Percentiles rank a stretch among this genome's conserved stretches.
Conservation (phyloP, 2,797 vertebrate species). For the Cottoperca gobio region DNA sequence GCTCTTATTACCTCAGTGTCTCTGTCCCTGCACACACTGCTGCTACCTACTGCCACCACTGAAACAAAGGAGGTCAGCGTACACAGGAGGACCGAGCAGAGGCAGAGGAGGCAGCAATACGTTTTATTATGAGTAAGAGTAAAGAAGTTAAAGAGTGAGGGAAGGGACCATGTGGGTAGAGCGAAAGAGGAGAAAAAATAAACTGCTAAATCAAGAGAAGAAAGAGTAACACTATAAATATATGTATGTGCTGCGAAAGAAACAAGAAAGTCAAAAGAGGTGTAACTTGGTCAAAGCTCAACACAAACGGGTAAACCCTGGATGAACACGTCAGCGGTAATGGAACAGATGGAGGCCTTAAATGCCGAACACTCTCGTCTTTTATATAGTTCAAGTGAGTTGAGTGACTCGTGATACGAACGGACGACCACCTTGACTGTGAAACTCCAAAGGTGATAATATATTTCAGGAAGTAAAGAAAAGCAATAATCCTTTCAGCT, state of each 20-base stretch:
- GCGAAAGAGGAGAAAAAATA: not conserved
- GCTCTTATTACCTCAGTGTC: slow-evolving; percentile 51
- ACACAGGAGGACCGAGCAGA: slow-evolving; percentile 21
- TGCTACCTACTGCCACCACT: slow-evolving; percentile 30
- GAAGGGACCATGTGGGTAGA: not conserved
- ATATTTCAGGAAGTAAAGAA: slow-evolving; percentile 25
- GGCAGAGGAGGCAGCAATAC: slow-evolving; percentile 3
- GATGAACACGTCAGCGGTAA: slow-evolving; percentile 2
- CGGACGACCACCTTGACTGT: slow-evolving; percentile 19
- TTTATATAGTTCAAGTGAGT: slow-evolving; percentile 23
- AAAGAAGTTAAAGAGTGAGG: not conserved
- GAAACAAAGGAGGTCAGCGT: slow-evolving; percentile 48
- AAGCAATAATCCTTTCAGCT: slow-evolving; percentile 39
- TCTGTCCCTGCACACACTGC: slow-evolving; percentile 22
- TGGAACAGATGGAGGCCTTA: not conserved
- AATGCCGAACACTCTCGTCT: slow-evolving; percentile 11
- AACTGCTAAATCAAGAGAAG: not conserved
- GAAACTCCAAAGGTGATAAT: slow-evolving; percentile 36
- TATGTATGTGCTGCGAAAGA: not conserved
- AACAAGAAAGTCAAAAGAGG: not conserved
- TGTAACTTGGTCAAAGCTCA: not conserved
- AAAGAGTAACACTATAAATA: not conserved
- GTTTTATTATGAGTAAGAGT: slow-evolving; percentile 16
- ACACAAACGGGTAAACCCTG: not conserved
- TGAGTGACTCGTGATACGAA: slow-evolving; percentile 25